Conservation (phyloP, 2,113 vertebrate species). For the Excalfactoria chinensis region DNA sequence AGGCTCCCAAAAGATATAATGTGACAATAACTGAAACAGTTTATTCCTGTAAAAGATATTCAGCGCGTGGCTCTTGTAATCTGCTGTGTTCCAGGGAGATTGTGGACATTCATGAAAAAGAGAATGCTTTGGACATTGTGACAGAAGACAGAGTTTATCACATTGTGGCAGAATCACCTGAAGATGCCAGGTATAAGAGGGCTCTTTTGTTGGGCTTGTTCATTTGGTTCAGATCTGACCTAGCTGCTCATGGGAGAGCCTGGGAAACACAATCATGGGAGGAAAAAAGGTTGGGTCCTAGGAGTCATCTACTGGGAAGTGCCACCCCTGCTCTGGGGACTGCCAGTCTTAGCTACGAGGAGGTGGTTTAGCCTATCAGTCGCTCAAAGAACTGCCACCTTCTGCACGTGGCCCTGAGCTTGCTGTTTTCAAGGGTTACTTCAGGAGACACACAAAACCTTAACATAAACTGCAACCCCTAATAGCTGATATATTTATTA, state of each 20-base stretch:
- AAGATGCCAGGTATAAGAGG: slow-evolving; percentile 87
- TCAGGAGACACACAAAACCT: slow-evolving; percentile 25
- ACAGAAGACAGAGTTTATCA: slow-evolving; percentile 92
- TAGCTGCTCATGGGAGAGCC: background rate
- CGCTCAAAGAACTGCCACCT: background rate
- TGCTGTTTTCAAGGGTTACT: slow-evolving; percentile 28
- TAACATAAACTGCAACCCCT: slow-evolving; percentile 56
- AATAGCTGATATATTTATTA: slow-evolving; percentile 72
- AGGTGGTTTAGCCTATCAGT: background rate
- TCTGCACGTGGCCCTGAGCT: background rate
- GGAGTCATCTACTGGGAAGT: background rate
- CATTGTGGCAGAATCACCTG: slow-evolving; percentile 92
- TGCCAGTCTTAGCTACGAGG: background rate
- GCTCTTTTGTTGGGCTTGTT: background rate
- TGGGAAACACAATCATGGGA: background rate
- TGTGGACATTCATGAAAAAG: slow-evolving; percentile 93
- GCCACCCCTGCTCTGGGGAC: background rate
- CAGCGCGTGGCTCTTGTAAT: background rate
- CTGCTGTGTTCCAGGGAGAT: slow-evolving; percentile 84
- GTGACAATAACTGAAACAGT: background rate
- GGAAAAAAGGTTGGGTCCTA: background rate
- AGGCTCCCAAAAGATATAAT: background rate
- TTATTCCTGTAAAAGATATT: background rate
- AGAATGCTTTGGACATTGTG: slow-evolving; percentile 92
- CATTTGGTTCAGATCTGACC: background rate